Percentiles rank a stretch among this genome's conserved stretches.
Conservation (phyloP, 2,113 vertebrate species). For the Hemicordylus capensis region DNA sequence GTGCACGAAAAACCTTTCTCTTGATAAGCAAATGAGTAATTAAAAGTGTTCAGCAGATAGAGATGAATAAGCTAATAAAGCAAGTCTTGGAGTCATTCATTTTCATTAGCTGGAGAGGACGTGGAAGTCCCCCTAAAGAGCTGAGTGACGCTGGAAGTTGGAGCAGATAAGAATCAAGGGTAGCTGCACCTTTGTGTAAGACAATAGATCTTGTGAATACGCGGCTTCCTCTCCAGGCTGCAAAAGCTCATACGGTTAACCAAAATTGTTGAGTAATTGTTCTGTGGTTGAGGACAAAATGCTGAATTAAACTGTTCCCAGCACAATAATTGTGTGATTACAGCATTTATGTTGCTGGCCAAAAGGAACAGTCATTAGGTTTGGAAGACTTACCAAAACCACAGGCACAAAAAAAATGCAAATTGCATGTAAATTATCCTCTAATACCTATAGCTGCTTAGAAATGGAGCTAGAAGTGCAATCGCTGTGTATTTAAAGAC, state of each 20-base stretch:
- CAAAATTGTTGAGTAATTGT: constrained; percentile 97
- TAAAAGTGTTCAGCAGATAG: constrained; percentile 60
- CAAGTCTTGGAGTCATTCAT: constrained; percentile 42
- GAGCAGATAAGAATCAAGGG: constrained; percentile 53
- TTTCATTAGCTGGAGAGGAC: constrained; percentile 47
- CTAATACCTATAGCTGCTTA: constrained; percentile 77
- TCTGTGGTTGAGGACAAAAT: constrained; percentile 91
- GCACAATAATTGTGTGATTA: constrained; percentile 94
- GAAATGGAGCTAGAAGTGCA: constrained; percentile 65
- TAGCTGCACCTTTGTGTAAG: constrained; percentile 77
- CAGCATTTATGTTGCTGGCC: constrained; percentile 86
- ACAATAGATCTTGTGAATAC: constrained; percentile 84
- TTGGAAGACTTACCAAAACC: constrained; percentile 85
- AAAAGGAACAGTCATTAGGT: constrained; percentile 85
- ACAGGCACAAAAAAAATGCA: constrained; percentile 79
- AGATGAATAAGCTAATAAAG: constrained; percentile 59
- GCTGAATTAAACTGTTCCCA: constrained; percentile 90
- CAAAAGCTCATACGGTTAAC: constrained; percentile 88
- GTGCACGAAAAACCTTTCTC: constrained; percentile 31
- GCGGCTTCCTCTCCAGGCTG: constrained; percentile 84
- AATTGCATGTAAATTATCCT: constrained; percentile 81
- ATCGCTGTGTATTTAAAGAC: constrained; percentile 65
- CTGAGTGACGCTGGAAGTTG: constrained; percentile 55
- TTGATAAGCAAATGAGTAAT: constrained; percentile 63
- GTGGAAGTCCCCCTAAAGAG: constrained; percentile 56